Evolutionary conservation across 2,888 invertebrate species (phyloP).

Genomic region (Apoderus coryli): DNA sequence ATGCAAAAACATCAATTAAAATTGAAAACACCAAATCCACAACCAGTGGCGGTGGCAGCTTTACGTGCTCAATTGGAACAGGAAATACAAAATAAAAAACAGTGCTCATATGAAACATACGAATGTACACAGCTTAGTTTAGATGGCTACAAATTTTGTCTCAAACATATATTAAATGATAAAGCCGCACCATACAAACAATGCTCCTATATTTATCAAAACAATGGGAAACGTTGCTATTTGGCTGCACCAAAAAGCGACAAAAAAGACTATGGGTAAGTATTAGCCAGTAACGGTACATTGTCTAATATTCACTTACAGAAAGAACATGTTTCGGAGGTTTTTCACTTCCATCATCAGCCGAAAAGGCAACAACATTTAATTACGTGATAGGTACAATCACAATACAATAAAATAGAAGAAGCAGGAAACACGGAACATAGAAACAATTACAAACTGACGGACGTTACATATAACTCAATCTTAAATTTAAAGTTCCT

Average conservation of each 20-base stretch:
- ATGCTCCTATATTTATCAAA: slow-evolving; percentile 54
- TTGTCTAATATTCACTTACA: too few relatives aligned
- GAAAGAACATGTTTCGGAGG: too few relatives aligned
- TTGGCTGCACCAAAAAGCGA: slow-evolving; percentile 62
- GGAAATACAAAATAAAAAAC: slow-evolving; percentile 45
- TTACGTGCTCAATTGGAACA: slow-evolving; percentile 40
- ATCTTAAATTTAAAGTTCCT: too few relatives aligned
- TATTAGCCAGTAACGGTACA: slow-evolving; percentile 4
- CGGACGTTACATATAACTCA: too few relatives aligned
- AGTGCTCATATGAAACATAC: slow-evolving; percentile 47
- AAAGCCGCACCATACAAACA: slow-evolving; percentile 69
- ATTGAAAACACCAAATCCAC: neutral
- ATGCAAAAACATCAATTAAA: slow-evolving; percentile 2
- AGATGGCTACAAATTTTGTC: slow-evolving; percentile 62
- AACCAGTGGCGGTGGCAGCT: slow-evolving; percentile 7
- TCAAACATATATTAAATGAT: slow-evolving; percentile 72
- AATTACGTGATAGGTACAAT: too few relatives aligned
- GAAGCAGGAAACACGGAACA: too few relatives aligned
- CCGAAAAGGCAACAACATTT: too few relatives aligned
- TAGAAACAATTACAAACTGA: too few relatives aligned
- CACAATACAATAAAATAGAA: too few relatives aligned
- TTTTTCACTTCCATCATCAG: too few relatives aligned
- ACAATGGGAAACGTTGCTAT: slow-evolving; percentile 60
- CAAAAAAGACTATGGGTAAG: slow-evolving; percentile 50
- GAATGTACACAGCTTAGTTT: slow-evolving; percentile 53